phyloP scores from a whole-genome alignment of 2,797 vertebrate genomes.

The Myotis vivesi region DNA sequence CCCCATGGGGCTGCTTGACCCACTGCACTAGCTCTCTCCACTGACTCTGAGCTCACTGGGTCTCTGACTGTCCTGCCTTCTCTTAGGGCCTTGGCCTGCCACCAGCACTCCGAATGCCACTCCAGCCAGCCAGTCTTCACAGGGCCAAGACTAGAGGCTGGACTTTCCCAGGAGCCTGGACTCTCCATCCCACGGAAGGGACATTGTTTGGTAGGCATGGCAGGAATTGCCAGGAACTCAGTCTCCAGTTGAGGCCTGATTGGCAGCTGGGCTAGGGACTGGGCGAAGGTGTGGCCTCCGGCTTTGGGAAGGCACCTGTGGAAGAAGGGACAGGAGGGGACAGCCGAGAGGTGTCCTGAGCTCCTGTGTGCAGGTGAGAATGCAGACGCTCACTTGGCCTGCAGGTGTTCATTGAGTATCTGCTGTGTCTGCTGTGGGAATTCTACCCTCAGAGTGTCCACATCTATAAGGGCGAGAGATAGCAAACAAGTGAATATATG shows the following conservation, averaged over 20 bases:
- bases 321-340: background rate
- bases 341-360: background rate
- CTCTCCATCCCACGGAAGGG: background rate
- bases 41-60: background rate
- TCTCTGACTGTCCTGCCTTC: background rate
- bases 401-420: background rate
- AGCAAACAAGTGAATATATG: background rate
- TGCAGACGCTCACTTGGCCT: background rate
- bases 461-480: background rate
- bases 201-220: background rate
- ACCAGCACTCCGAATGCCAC: background rate
- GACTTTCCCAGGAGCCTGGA: background rate
- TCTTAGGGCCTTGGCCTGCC: background rate
- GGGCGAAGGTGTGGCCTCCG: background rate
- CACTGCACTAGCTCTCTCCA: rapidly evolving
- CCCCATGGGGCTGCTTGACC: background rate
- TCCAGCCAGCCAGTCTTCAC: background rate
- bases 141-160: background rate
- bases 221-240: background rate
- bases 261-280: background rate
- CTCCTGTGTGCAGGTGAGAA: background rate
- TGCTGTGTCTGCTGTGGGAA: background rate
- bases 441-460: rapidly evolving
- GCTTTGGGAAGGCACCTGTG: background rate
- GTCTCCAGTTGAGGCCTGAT: background rate